Conservation (phyloP, 2,888 invertebrate genomes). For the Meta bourneti region DNA sequence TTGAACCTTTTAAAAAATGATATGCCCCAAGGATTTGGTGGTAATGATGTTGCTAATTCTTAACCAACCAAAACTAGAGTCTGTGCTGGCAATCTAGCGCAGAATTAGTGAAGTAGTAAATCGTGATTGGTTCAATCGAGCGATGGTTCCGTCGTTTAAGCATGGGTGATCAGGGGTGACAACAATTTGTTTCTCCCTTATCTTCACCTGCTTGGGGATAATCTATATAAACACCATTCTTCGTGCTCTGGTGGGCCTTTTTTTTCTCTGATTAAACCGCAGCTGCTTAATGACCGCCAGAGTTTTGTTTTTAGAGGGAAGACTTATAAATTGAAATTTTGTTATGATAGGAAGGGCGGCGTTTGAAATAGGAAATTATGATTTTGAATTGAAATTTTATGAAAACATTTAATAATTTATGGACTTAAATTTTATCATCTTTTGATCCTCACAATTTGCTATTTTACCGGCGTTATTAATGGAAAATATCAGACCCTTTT, state of each 20-base stretch:
- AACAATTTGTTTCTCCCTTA: constrained; percentile 62
- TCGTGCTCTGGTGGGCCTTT: constrained; percentile 24
- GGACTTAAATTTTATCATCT: no score
- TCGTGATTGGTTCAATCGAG: constrained; percentile 41
- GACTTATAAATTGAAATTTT: background rate
- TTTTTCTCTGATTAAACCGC: constrained; percentile 3
- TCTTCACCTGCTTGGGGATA: constrained; percentile 23
- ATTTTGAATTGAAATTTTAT: no score
- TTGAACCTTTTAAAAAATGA: no score
- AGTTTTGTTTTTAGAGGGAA: background rate
- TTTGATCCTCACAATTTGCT: no score
- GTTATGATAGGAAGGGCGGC: no score
- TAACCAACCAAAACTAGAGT: background rate
- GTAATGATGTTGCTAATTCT: no score
- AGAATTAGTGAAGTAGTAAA: constrained; percentile 40
- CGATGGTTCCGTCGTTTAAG: constrained; percentile 53
- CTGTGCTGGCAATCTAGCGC: constrained; percentile 10
- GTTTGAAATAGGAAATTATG: no score
- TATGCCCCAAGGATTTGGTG: no score
- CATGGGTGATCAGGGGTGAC: constrained; percentile 47
- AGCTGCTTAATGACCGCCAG: background rate
- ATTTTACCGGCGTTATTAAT: no score
- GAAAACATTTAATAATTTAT: no score
- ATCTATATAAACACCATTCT: constrained; percentile 44
- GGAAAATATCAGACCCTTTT: no score